Percentiles rank a stretch among this genome's conserved stretches.
Evolutionary conservation across 2,797 vertebrate species (phyloP).

Genomic region (Hapalemur alaotrensis): DNA sequence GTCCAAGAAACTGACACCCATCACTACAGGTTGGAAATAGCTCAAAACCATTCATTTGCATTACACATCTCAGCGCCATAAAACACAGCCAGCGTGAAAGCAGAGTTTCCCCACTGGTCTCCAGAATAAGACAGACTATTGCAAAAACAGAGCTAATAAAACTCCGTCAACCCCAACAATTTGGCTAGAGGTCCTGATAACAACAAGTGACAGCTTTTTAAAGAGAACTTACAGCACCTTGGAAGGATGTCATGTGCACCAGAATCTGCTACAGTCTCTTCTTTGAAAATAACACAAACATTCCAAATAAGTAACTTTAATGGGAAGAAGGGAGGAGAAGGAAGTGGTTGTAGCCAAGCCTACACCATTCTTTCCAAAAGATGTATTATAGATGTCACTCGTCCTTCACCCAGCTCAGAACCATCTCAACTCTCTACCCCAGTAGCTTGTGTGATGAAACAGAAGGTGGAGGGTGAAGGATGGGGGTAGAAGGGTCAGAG

Average conservation of each 20-base stretch:
- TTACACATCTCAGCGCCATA: conserved; percentile 75
- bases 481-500: not conserved
- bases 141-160: conserved; percentile 85
- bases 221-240: conserved; percentile 78
- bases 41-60: conserved; percentile 80
- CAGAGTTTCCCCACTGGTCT: conserved; percentile 80
- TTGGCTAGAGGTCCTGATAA: conserved; percentile 78
- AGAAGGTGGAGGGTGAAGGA: not conserved
- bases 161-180: conserved; percentile 77
- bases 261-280: conserved; percentile 57
- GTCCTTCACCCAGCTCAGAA: not conserved
- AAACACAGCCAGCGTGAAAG: conserved; percentile 78
- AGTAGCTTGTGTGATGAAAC: not conserved
- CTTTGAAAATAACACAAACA: conserved; percentile 63
- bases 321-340: not conserved
- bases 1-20: conserved; percentile 76
- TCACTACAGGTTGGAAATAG: conserved; percentile 70
- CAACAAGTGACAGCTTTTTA: conserved; percentile 72
- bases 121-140: conserved; percentile 79
- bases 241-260: conserved; percentile 63
- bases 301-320: not conserved
- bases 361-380: not conserved
- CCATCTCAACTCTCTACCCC: not conserved
- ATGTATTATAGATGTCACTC: not conserved
- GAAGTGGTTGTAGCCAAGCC: not conserved